These are phyloP conservation scores for Aurelia coerulea DNA, from an alignment of 30 jellyfish, hydroid and myxozoan species.

Conservation along the genomic window DNA sequence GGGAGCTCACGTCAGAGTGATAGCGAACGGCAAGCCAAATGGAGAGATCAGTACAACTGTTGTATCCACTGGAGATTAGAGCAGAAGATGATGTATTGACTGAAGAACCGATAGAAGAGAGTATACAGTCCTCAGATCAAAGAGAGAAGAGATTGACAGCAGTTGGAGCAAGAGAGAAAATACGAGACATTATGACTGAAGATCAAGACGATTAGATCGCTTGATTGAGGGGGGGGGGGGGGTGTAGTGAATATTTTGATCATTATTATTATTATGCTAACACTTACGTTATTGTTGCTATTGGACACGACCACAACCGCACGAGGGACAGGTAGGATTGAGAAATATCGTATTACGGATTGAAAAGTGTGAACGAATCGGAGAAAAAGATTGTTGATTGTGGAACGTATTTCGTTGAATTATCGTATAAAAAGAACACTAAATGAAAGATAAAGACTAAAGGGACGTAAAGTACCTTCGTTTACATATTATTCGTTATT, in stretches of 20 bases:
- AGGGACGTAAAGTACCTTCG: too few species aligned
- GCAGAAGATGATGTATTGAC: not conserved
- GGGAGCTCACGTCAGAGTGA: slow-evolving; percentile 4
- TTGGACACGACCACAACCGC: too few species aligned
- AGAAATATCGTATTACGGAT: not conserved
- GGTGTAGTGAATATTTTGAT: not conserved
- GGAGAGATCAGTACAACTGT: slow-evolving; percentile 2
- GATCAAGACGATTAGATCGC: not conserved
- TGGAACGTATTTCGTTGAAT: not conserved
- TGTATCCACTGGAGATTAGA: not conserved
- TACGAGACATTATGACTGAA: too few species aligned
- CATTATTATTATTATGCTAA: not conserved
- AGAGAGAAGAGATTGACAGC: too few species aligned
- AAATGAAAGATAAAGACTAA: too few species aligned
- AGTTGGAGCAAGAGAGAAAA: too few species aligned
- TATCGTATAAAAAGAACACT: not conserved
- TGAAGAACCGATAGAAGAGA: too few species aligned
- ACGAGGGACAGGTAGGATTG: too few species aligned
- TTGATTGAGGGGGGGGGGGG: not conserved
- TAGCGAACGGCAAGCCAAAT: slow-evolving; percentile 1
- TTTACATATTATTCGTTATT: too few species aligned
- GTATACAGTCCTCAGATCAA: too few species aligned
- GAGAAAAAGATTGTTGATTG: slow-evolving; percentile 9
- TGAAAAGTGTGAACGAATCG: not conserved
- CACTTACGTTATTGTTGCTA: not conserved